Evolutionary conservation across 2,888 invertebrate species (phyloP), one percentile per base, ranked within the genome.

Genomic region (Labia minor): DNA sequence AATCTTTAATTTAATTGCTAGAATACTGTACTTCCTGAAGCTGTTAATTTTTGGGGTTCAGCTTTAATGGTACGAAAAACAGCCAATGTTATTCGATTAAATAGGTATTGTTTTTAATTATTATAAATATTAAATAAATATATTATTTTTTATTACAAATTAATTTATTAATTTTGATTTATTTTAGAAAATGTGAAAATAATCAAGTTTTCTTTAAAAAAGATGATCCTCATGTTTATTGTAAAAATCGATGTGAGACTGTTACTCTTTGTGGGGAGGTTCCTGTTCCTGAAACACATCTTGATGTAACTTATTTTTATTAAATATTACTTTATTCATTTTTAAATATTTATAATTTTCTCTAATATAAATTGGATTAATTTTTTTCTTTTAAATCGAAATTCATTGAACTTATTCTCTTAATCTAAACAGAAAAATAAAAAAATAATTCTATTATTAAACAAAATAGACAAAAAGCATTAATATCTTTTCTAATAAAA

Each of bases 241-340:
- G 97, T 76, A 92, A 92, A 71, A 88, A 90, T 73, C 81, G 85
- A 0, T 95, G 95, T 77, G 89, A 87, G 72, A 78, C 83, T 1
- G 84, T 84, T 68, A 98, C 98, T 0, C 90, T 91, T 85, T 99
- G 99, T 77, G 99, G 99, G 0, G 98, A 99, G 77, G 94, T 96
- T 1, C 82, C 83, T 72, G 95, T 99, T 3, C 98, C 98, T 0
- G 88, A 90, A 69, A 85, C 90, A 64, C 98, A 99, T 81, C 83
- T 99, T 62, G 94, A 95, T 78, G 96, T 95, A 77, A 85, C 86
- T 81, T 65, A 19, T 4, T 11, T 20, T 14, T n/a, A n/a, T n/a
- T n/a, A n/a, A 21, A 33, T 21, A 10, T 20, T 6, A 14, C 21
- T 37, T 16, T 19, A 19, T 21, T 63, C 20, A n/a, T n/a, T n/a